Conservation (phyloP, 2,888 invertebrate genomes). For the Exephanes ischioxanthus region DNA sequence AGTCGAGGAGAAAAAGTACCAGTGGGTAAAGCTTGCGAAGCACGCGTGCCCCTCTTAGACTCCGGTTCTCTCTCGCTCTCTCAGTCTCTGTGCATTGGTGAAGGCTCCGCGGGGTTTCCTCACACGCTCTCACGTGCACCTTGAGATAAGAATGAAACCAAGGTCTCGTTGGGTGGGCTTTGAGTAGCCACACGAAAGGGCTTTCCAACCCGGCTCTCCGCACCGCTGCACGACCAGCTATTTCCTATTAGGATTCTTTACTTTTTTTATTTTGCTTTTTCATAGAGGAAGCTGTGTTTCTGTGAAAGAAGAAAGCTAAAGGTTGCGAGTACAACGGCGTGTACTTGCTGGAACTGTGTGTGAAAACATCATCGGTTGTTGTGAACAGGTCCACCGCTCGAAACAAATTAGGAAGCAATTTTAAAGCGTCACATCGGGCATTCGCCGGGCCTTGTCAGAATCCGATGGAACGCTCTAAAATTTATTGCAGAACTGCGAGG, state of each 20-base stretch:
- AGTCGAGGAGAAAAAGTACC: conserved; percentile 4
- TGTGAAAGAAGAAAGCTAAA: not conserved
- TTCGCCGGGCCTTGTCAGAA: too few species aligned
- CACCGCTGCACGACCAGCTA: conserved; percentile 13
- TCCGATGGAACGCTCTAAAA: too few species aligned
- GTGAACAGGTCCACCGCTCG: too few species aligned
- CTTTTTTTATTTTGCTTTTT: not conserved
- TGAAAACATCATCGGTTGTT: too few species aligned
- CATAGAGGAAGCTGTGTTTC: too few species aligned
- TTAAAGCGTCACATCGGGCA: too few species aligned
- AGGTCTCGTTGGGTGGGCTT: conserved; percentile 70
- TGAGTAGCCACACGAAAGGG: conserved; percentile 70
- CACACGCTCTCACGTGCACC: conserved; percentile 64
- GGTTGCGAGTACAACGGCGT: too few species aligned
- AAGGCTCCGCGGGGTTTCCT: conserved; percentile 49
- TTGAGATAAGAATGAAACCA: conserved; percentile 75
- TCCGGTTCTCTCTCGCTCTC: too few species aligned
- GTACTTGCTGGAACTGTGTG: too few species aligned
- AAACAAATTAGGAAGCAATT: too few species aligned
- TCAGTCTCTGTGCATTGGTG: not conserved
- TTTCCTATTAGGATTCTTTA: conserved; percentile 33
- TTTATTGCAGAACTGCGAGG: too few species aligned
- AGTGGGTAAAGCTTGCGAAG: conserved; percentile 25
- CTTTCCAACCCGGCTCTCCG: conserved; percentile 62
- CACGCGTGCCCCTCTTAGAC: not conserved